phyloP scores from a whole-genome alignment of 1,140 invertebrate species.

The Lepidurus couesii region DNA sequence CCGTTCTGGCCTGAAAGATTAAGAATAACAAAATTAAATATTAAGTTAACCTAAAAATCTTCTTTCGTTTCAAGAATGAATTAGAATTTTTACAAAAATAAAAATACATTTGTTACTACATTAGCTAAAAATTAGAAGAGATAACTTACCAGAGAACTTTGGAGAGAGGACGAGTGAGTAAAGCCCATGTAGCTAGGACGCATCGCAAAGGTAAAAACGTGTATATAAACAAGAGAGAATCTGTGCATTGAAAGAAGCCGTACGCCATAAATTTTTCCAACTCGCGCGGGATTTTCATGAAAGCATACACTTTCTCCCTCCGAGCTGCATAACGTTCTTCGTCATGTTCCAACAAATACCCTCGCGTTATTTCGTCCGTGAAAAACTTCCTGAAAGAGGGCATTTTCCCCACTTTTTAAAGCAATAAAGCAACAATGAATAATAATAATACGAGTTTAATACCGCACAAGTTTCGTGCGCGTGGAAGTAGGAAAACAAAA shows the following conservation, averaged over 20 bases:
- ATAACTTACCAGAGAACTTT: conserved; percentile 59
- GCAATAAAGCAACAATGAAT: not conserved
- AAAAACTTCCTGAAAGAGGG: conserved; percentile 56
- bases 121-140: not conserved
- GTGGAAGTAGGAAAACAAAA: conserved; percentile 10
- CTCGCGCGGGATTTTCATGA: conserved; percentile 92
- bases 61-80: conserved; percentile 6
- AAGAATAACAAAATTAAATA: not conserved
- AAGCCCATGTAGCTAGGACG: conserved; percentile 72
- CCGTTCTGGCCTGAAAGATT: not conserved
- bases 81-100: conserved; percentile 12
- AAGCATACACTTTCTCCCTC: conserved; percentile 92
- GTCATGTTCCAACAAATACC: conserved; percentile 86
- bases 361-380: conserved; percentile 78
- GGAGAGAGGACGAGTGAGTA: conserved; percentile 63
- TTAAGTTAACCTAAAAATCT: not conserved
- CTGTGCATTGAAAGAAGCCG: conserved; percentile 94
- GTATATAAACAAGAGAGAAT: conserved; percentile 96
- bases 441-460: not conserved
- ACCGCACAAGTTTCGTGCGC: not conserved
- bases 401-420: not conserved
- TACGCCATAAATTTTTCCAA: conserved; percentile 90
- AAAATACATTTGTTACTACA: not conserved
- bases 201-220: conserved; percentile 94
- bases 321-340: conserved; percentile 88